A percentile compares a stretch with the other conserved stretches of the same genome.
Evolutionary conservation across 2,113 vertebrate genomes (phyloP).

Genomic region (Oreochromis niloticus): DNA sequence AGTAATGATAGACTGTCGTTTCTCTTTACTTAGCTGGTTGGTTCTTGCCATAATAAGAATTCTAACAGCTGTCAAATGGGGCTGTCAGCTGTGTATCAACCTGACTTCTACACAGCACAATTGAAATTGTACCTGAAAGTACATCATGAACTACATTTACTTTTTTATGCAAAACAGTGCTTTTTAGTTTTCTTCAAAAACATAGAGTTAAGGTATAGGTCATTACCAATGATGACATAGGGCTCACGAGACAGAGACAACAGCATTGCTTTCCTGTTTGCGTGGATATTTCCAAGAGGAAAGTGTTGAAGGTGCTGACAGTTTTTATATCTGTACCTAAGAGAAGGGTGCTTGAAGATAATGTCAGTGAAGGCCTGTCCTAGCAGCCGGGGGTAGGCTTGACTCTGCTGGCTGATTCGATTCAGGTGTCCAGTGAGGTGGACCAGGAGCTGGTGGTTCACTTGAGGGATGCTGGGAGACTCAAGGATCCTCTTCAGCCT

Average conservation of each 20-base stretch:
- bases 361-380: constrained; percentile 70
- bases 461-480: constrained; percentile 71
- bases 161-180: not conserved
- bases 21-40: not conserved
- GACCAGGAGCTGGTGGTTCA: constrained; percentile 71
- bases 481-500: constrained; percentile 74
- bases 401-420: constrained; percentile 49
- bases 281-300: not conserved
- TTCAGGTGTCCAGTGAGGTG: constrained; percentile 70
- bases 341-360: constrained; percentile 56
- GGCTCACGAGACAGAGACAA: not conserved
- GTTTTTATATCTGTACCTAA: constrained; percentile 62
- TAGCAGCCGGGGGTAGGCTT: constrained; percentile 52
- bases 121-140: not conserved
- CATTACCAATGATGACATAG: not conserved
- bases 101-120: not conserved
- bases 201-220: not conserved
- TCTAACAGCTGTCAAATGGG: not conserved
- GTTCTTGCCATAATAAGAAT: not conserved
- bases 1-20: not conserved
- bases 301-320: not conserved
- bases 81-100: not conserved
- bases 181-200: not conserved
- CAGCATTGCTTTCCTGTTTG: not conserved
- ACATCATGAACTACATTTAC: not conserved